phyloP scores from a whole-genome alignment of 92 coral and sea anemone species.

The Chrysogorgia sp. region DNA sequence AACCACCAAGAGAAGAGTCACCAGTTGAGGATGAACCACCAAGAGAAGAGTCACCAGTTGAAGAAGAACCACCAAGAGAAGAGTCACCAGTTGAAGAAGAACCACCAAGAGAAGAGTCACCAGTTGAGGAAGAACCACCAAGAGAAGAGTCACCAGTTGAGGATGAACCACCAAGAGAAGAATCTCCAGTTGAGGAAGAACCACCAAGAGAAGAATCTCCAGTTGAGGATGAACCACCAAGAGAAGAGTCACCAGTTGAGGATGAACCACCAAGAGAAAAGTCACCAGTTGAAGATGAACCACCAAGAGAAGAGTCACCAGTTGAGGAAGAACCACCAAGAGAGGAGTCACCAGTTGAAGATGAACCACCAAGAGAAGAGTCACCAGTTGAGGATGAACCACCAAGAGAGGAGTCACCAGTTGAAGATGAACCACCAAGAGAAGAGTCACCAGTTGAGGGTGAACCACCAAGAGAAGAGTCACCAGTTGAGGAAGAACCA shows the following conservation, averaged over 20 bases:
- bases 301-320: not conserved
- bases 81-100: not conserved
- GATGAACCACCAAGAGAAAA: not conserved
- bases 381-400: no score
- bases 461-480: no score
- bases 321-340: no score
- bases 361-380: no score
- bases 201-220: not conserved
- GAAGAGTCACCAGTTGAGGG: no score
- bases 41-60: not conserved
- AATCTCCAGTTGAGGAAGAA: not conserved
- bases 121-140: not conserved
- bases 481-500: no score
- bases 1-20: not conserved
- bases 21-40: constrained; percentile 4
- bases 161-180: constrained; percentile 4
- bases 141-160: not conserved
- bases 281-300: not conserved
- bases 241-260: not conserved
- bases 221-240: not conserved
- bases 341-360: no score
- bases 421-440: no score
- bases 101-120: not conserved
- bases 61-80: constrained; percentile 2
- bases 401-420: no score